Conservation (phyloP, 2,113 vertebrate species). For the Tinamus guttatus region DNA sequence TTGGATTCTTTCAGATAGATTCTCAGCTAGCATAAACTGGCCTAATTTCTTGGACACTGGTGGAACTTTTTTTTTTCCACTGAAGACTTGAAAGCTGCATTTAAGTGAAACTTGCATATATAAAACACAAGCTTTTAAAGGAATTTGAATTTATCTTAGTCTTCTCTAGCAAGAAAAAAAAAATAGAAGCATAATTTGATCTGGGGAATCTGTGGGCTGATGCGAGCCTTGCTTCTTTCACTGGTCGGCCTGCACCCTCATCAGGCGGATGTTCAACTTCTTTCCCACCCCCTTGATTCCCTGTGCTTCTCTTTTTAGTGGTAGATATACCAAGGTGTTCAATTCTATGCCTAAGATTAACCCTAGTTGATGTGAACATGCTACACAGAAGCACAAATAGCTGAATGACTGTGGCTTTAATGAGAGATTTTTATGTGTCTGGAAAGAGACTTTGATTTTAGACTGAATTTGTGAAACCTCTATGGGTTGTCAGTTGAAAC, state of each 20-base stretch:
- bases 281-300: background rate
- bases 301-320: background rate
- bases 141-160: background rate
- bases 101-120: background rate
- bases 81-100: background rate
- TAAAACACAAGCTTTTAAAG: background rate
- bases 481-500: no score
- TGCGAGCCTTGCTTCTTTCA: background rate
- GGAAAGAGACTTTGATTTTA: constrained; percentile 21
- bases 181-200: background rate
- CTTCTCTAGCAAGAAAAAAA: background rate
- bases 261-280: background rate
- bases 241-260: background rate
- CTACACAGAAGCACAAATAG: background rate
- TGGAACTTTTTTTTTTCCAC: background rate
- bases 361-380: background rate
- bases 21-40: background rate
- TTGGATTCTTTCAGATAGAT: background rate
- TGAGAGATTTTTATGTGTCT: background rate
- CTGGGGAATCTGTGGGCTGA: background rate
- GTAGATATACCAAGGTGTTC: background rate
- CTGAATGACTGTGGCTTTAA: background rate
- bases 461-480: constrained; percentile 10
- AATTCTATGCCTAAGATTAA: background rate
- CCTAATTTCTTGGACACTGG: background rate